phyloP scores from a whole-genome alignment of 2,113 vertebrate species.

The Numida meleagris region DNA sequence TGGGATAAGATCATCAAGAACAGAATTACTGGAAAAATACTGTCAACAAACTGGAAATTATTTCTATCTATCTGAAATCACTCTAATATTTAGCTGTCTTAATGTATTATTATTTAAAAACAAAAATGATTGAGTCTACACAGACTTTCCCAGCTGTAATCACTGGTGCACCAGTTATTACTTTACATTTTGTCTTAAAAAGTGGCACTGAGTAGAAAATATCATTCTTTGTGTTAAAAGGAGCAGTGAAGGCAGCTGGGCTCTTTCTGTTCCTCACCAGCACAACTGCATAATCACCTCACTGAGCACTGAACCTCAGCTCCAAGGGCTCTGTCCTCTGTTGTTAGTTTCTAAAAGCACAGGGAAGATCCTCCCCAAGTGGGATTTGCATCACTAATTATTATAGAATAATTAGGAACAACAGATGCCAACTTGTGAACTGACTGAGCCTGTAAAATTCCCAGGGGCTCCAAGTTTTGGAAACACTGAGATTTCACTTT shows the following conservation, averaged over 20 bases:
- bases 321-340: neutral
- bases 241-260: slow-evolving; percentile 8
- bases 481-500: neutral
- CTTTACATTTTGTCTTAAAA: neutral
- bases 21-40: neutral
- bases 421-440: slow-evolving; percentile 59
- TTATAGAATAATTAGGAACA: slow-evolving; percentile 61
- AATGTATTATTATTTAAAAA: neutral
- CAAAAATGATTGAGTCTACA: neutral
- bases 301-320: slow-evolving; percentile 11
- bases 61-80: neutral
- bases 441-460: slow-evolving; percentile 17
- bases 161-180: neutral
- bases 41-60: neutral
- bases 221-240: neutral
- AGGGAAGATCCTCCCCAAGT: slow-evolving; percentile 24
- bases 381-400: slow-evolving; percentile 63
- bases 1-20: neutral
- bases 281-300: slow-evolving; percentile 37
- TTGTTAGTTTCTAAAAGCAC: slow-evolving; percentile 11
- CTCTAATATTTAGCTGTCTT: neutral
- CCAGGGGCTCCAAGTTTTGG: neutral
- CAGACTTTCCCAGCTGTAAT: slow-evolving; percentile 35
- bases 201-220: slow-evolving; percentile 15
- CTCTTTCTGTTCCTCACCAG: slow-evolving; percentile 21